Conservation (phyloP, 92 coral and sea anemone species). For the Actinostola sp. region DNA sequence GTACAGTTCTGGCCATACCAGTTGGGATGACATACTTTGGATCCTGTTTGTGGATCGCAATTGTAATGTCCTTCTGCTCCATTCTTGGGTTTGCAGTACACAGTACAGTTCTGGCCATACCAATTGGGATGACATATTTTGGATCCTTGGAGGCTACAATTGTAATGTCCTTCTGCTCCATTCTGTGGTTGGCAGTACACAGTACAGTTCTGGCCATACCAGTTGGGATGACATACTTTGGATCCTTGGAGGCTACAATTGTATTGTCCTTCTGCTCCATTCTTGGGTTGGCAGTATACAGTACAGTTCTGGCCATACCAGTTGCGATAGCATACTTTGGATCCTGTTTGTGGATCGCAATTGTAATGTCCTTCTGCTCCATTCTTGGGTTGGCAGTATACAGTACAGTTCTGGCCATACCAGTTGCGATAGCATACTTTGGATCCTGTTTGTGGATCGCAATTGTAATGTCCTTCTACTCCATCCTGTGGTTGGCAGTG, state of each 20-base stretch:
- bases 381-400: slow-evolving; percentile 23
- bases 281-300: slow-evolving; percentile 14
- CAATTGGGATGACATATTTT: slow-evolving; percentile 37
- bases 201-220: slow-evolving; percentile 33
- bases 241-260: slow-evolving; percentile 32
- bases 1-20: slow-evolving; percentile 40
- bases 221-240: slow-evolving; percentile 14
- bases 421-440: slow-evolving; percentile 22
- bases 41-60: slow-evolving; percentile 34
- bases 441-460: slow-evolving; percentile 3
- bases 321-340: slow-evolving; percentile 22
- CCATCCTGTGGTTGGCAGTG: neutral
- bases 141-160: slow-evolving; percentile 25
- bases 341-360: slow-evolving; percentile 9
- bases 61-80: slow-evolving; percentile 38
- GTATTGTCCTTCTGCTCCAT: slow-evolving; percentile 27
- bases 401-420: slow-evolving; percentile 27
- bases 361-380: slow-evolving; percentile 27
- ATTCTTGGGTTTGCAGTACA: slow-evolving; percentile 28
- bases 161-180: slow-evolving; percentile 30
- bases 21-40: slow-evolving; percentile 33
- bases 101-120: slow-evolving; percentile 40
- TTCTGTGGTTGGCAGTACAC: slow-evolving; percentile 19
- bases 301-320: slow-evolving; percentile 55
- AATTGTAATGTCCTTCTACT: neutral